phyloP scores from a whole-genome alignment of 2,113 vertebrate species.

The Amphiprion percula region DNA sequence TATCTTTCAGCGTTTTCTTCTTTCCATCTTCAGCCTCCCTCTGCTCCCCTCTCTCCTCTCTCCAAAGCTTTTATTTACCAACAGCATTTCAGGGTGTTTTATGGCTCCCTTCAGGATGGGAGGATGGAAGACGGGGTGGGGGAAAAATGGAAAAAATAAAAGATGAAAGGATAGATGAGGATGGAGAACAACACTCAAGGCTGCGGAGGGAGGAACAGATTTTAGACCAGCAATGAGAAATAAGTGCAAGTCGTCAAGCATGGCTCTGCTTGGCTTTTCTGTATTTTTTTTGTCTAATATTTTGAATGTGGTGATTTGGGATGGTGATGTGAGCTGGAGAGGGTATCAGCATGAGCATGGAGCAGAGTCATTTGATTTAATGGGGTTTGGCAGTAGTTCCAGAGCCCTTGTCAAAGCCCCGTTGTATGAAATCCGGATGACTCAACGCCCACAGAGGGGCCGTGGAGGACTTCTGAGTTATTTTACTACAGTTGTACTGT shows the following conservation, averaged over 20 bases:
- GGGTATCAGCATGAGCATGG: slow-evolving; percentile 3
- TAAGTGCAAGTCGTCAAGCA: slow-evolving; percentile 46
- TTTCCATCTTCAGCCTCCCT: slow-evolving; percentile 46
- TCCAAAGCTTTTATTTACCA: slow-evolving; percentile 62
- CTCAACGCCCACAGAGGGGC: slow-evolving; percentile 17
- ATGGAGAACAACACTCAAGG: slow-evolving; percentile 51
- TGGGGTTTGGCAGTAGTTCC: slow-evolving; percentile 30
- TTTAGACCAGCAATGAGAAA: slow-evolving; percentile 29
- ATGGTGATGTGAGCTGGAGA: slow-evolving; percentile 15
- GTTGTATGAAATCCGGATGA: slow-evolving; percentile 38
- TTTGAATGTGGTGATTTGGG: slow-evolving; percentile 33
- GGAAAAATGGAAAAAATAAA: slow-evolving; percentile 56
- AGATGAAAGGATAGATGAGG: slow-evolving; percentile 65
- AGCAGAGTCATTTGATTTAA: slow-evolving; percentile 47
- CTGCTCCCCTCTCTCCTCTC: slow-evolving; percentile 4
- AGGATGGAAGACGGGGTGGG: slow-evolving; percentile 18
- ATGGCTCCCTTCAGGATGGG: slow-evolving; percentile 51
- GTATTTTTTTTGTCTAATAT: slow-evolving; percentile 19
- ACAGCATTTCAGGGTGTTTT: slow-evolving; percentile 66
- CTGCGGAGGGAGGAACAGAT: slow-evolving; percentile 46
- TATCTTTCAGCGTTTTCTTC: slow-evolving; percentile 64
- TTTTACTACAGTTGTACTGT: slow-evolving; percentile 3
- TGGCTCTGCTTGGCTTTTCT: not conserved
- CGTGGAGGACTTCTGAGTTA: not conserved
- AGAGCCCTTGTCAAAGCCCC: slow-evolving; percentile 20